Percentiles rank a stretch among this genome's conserved stretches.
Evolutionary conservation across 2,797 vertebrate species (phyloP).

Genomic region (Cossypha polioptera): DNA sequence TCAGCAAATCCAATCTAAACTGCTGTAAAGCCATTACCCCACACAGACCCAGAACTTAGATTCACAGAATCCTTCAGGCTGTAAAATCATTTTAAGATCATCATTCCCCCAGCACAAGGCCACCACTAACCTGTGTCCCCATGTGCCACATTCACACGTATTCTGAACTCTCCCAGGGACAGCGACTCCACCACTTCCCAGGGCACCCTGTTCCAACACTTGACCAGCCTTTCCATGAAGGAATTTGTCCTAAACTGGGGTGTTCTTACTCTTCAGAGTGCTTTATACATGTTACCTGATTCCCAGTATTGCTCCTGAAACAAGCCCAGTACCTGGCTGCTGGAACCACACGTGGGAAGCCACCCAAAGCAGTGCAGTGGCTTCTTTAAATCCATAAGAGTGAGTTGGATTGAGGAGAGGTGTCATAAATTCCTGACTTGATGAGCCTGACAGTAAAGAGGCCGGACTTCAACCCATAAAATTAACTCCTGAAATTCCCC

Average conservation of each 20-base stretch:
- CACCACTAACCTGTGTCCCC: not conserved
- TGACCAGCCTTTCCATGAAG: not conserved
- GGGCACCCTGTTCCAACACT: not conserved
- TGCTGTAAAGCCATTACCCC: not conserved
- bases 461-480: not conserved
- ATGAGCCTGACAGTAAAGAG: not conserved
- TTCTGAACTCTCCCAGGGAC: not conserved
- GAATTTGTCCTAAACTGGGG: not conserved
- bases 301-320: not conserved
- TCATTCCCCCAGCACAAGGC: not conserved
- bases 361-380: not conserved
- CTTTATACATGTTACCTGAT: not conserved
- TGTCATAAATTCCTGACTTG: not conserved
- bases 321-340: not conserved
- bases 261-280: not conserved
- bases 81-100: not conserved
- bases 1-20: not conserved
- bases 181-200: not conserved
- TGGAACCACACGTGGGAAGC: not conserved
- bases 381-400: not conserved
- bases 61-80: not conserved
- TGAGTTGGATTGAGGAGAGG: not conserved
- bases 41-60: not conserved
- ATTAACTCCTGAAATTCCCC: not conserved
- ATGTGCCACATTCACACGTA: rapidly evolving